Percentiles rank a stretch among this genome's conserved stretches.
Evolutionary conservation across 1,140 invertebrate species (phyloP).

Genomic region (Acromyrmex heyeri): DNA sequence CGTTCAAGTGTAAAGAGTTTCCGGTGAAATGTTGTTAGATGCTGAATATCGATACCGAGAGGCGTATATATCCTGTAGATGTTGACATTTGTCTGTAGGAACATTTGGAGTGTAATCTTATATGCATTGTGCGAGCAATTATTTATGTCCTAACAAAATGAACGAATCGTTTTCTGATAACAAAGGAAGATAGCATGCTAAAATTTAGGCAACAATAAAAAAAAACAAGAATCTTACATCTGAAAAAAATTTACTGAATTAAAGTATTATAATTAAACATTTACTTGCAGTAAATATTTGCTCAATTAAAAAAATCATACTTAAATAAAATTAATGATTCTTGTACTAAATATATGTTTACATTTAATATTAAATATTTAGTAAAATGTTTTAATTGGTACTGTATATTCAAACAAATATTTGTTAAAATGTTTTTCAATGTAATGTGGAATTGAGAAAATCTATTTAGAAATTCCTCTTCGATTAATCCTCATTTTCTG

Average conservation of each 20-base stretch:
- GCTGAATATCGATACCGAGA: conserved; percentile 41
- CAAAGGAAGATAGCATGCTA: not conserved
- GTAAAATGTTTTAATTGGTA: no score
- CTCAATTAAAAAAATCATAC: no score
- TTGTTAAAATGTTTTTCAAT: no score
- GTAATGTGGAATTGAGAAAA: not conserved
- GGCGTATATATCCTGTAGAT: not conserved
- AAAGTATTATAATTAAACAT: no score
- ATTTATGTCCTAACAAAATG: not conserved
- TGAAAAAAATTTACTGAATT: no score
- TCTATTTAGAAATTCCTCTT: not conserved
- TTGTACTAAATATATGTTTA: no score
- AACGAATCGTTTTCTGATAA: not conserved
- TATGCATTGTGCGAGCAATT: not conserved
- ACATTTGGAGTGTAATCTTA: not conserved
- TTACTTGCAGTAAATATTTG: no score
- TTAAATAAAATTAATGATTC: no score
- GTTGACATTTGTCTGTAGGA: not conserved
- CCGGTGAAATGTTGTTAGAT: conserved; percentile 65
- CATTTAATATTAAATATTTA: no score
- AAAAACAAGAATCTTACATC: not conserved
- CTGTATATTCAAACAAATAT: no score
- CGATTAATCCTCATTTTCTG: not conserved
- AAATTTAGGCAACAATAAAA: not conserved
- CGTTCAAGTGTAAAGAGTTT: conserved; percentile 72